phyloP scores from a whole-genome alignment of 2,797 vertebrate genomes.

The Enteromius thamalakanensis region DNA sequence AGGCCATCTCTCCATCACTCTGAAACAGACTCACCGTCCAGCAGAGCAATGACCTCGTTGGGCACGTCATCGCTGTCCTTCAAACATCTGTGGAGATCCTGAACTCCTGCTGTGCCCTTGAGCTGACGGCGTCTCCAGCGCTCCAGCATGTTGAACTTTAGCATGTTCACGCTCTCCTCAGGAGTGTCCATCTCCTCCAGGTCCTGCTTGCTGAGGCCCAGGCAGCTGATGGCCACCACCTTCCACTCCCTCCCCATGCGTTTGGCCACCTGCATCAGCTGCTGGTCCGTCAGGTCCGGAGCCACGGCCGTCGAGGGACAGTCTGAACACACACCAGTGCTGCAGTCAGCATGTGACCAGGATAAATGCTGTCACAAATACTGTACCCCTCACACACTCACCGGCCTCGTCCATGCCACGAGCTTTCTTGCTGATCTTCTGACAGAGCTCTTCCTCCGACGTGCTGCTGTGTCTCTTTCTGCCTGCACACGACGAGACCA shows the following conservation, averaged over 20 bases:
- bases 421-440: slow-evolving; percentile 71
- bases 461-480: slow-evolving; percentile 70
- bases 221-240: slow-evolving; percentile 76
- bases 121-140: slow-evolving; percentile 75
- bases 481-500: slow-evolving; percentile 51
- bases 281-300: slow-evolving; percentile 73
- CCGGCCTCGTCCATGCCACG: slow-evolving; percentile 73
- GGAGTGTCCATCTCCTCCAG: slow-evolving; percentile 75
- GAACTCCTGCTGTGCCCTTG: slow-evolving; percentile 67
- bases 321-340: slow-evolving; percentile 63
- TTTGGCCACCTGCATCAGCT: slow-evolving; percentile 80
- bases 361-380: too few species aligned
- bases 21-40: slow-evolving; percentile 72
- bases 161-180: slow-evolving; percentile 75
- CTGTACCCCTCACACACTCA: slow-evolving; percentile 49
- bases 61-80: slow-evolving; percentile 70
- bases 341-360: background rate
- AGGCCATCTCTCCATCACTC: background rate
- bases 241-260: slow-evolving; percentile 82
- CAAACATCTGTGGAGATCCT: slow-evolving; percentile 66
- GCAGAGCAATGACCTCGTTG: slow-evolving; percentile 70
- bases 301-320: slow-evolving; percentile 47
- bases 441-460: slow-evolving; percentile 70
- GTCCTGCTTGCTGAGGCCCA: slow-evolving; percentile 74
- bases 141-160: slow-evolving; percentile 79